Percentiles rank a stretch among this genome's conserved stretches.
These are phyloP conservation scores for Brassicogethes aeneus DNA, from an alignment of 2,888 invertebrate genomes.

Conservation along the genomic window DNA sequence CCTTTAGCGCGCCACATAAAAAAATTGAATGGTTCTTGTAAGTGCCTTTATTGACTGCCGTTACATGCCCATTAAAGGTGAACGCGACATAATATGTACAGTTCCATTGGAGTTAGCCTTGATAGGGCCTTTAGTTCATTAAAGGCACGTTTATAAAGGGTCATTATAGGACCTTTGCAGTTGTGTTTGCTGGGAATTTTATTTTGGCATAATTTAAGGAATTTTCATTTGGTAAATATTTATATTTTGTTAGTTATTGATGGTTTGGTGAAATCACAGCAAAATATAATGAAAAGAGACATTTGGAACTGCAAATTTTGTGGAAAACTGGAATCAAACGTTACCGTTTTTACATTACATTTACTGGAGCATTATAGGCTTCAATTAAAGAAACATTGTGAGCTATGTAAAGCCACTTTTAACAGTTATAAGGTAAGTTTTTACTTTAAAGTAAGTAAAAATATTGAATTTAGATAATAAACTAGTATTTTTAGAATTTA, in stretches of 20 bases:
- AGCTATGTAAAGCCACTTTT: slow-evolving; percentile 29
- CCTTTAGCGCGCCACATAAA: too few relatives aligned
- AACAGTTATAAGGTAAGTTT: slow-evolving; percentile 19
- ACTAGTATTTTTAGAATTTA: slow-evolving; percentile 17
- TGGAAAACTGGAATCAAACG: slow-evolving; percentile 33
- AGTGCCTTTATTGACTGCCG: too few relatives aligned
- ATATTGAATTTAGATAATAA: neutral
- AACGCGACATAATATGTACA: too few relatives aligned
- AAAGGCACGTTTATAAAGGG: too few relatives aligned
- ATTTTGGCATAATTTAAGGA: slow-evolving; percentile 5
- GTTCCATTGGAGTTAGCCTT: too few relatives aligned
- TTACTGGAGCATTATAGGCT: slow-evolving; percentile 37
- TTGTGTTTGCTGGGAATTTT: slow-evolving; percentile 4
- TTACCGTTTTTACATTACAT: slow-evolving; percentile 40
- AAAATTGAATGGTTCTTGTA: too few relatives aligned
- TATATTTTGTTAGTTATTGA: slow-evolving; percentile 14
- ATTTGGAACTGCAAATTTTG: slow-evolving; percentile 43
- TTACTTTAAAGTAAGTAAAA: neutral
- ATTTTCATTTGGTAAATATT: neutral
- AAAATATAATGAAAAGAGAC: slow-evolving; percentile 31
- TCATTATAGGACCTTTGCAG: too few relatives aligned
- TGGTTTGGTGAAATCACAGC: slow-evolving; percentile 26
- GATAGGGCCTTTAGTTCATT: too few relatives aligned
- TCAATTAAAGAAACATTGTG: slow-evolving; percentile 26
- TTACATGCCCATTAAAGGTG: too few relatives aligned